A percentile compares a stretch with the other conserved stretches of the same genome.
These are phyloP conservation scores for Endomychus coccineus DNA, from an alignment of 2,888 invertebrate species.

Conservation along the genomic window DNA sequence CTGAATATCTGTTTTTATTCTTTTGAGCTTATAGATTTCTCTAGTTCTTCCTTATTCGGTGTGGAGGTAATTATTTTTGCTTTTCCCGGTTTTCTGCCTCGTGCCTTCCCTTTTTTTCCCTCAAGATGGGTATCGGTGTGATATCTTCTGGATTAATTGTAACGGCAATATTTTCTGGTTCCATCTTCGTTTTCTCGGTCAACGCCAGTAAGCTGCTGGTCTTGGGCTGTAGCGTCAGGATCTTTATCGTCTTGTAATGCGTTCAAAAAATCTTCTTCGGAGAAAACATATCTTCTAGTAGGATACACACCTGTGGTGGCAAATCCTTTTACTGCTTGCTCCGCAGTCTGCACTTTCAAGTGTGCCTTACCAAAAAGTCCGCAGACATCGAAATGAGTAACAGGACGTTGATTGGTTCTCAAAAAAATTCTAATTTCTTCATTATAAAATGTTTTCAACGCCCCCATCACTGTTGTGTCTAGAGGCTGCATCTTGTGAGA, in stretches of 20 bases:
- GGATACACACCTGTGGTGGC: slow-evolving; percentile 3
- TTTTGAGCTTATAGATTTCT: too few relatives aligned
- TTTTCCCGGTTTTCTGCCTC: too few relatives aligned
- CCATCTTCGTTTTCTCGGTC: slow-evolving; percentile 1
- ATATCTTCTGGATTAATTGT: too few relatives aligned
- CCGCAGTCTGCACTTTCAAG: slow-evolving; percentile 5
- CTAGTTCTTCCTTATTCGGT: too few relatives aligned
- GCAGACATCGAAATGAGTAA: slow-evolving; percentile 7
- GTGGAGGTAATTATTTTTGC: too few relatives aligned
- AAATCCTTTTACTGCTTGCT: slow-evolving; percentile 6
- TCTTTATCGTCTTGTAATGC: neutral
- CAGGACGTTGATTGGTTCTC: slow-evolving; percentile 3
- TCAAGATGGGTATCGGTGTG: too few relatives aligned
- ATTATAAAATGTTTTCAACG: too few relatives aligned
- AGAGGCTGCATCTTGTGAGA: slow-evolving; percentile 1
- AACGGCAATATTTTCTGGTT: too few relatives aligned
- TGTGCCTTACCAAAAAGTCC: slow-evolving; percentile 7
- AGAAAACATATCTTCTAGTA: neutral
- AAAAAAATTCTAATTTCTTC: slow-evolving; percentile 1
- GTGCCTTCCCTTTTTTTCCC: too few relatives aligned
- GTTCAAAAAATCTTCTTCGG: slow-evolving; percentile 1
- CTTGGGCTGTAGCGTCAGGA: too few relatives aligned
- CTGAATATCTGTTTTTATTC: too few relatives aligned
- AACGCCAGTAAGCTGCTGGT: neutral
- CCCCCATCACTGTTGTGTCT: slow-evolving; percentile 10